A percentile compares a stretch with the other conserved stretches of the same genome.
These are phyloP conservation scores for Thumatha senex DNA, from an alignment of 2,888 invertebrate genomes.

Conservation along the genomic window DNA sequence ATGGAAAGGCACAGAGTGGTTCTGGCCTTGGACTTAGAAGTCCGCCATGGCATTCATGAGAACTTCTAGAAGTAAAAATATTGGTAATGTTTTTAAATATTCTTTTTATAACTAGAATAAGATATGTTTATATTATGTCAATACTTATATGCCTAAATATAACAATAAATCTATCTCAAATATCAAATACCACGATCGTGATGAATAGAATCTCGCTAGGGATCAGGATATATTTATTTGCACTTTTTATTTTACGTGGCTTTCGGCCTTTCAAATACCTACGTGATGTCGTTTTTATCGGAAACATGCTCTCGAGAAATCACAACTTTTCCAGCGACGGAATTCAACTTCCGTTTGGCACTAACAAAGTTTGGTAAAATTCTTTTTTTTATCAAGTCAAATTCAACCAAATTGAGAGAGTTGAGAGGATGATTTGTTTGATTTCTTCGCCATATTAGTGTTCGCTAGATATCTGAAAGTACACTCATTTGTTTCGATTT, in stretches of 20 bases:
- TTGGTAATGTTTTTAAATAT: too few relatives aligned
- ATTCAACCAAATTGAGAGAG: background rate
- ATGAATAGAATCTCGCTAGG: background rate
- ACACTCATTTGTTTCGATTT: too few relatives aligned
- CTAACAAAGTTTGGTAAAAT: constrained; percentile 6
- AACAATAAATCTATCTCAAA: background rate
- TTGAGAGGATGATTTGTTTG: too few relatives aligned
- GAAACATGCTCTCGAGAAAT: background rate
- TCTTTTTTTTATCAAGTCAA: background rate
- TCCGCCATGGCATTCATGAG: too few relatives aligned
- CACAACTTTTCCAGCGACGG: background rate
- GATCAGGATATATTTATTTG: background rate
- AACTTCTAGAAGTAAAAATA: too few relatives aligned
- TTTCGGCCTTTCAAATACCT: constrained; percentile 2
- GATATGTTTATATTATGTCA: too few relatives aligned
- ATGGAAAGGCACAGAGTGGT: too few relatives aligned
- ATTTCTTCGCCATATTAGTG: too few relatives aligned
- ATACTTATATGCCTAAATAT: too few relatives aligned
- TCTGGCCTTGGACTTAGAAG: too few relatives aligned
- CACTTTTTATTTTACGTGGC: constrained; percentile 1
- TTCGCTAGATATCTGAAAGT: too few relatives aligned
- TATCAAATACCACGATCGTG: background rate
- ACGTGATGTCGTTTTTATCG: background rate
- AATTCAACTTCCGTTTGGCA: background rate
- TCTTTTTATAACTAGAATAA: too few relatives aligned